Conservation (phyloP, 2,888 invertebrate species). For the Tridacna crocea region DNA sequence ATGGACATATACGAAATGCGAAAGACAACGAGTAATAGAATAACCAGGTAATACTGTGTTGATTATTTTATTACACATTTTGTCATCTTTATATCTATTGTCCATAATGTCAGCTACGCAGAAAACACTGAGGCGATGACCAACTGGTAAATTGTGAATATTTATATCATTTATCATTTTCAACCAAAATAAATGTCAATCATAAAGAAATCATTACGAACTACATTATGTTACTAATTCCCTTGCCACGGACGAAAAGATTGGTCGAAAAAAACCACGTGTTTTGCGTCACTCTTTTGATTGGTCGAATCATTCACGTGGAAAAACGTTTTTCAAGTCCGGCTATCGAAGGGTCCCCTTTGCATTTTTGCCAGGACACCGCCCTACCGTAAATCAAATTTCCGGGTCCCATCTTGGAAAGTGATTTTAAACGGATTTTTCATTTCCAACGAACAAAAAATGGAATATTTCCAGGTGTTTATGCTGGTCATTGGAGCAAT, state of each 20-base stretch:
- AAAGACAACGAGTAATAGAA: neutral
- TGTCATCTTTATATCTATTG: neutral
- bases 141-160: neutral
- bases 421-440: slow-evolving; percentile 7
- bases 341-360: neutral
- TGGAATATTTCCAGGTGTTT: too few relatives aligned
- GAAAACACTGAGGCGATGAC: slow-evolving; percentile 3
- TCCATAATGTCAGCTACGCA: neutral
- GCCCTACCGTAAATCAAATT: slow-evolving; percentile 19
- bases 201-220: neutral
- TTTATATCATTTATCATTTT: neutral
- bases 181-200: slow-evolving; percentile 7
- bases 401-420: slow-evolving; percentile 7
- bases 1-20: neutral
- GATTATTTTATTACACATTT: neutral
- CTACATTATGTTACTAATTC: neutral
- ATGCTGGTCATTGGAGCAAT: too few relatives aligned
- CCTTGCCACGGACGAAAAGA: neutral
- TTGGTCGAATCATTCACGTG: slow-evolving; percentile 2
- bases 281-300: neutral
- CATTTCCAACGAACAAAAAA: too few relatives aligned
- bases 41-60: neutral
- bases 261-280: too few relatives aligned
- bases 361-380: slow-evolving; percentile 11
- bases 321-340: neutral